Base-by-base conservation (phyloP, 2,113 vertebrate species). In the Chionis minor region DNA sequence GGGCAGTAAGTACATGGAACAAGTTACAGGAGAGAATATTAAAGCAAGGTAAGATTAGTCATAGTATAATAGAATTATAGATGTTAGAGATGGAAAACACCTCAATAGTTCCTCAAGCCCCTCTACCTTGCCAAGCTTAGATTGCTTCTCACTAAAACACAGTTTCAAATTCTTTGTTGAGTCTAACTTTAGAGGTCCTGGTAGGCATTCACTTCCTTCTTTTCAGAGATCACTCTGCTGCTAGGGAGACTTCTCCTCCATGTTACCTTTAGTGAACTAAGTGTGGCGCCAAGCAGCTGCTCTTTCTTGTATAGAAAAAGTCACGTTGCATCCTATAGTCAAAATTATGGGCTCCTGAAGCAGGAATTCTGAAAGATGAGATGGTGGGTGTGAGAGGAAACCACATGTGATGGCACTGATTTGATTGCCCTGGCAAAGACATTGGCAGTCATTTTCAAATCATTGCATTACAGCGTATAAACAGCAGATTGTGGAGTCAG, bases 41-140 rank as follows among this genome's bases (percentile, higher is more conserved):
- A 77, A 56, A 92, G 28, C 42, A 90, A 78, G 59, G 59, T 84
- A 45, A 95, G 62, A 80, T 94, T 73, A 94, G 58, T 94, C 92
- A 92, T 10, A 8, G 32, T 17, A 28, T 58, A 95, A 85, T 20
- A 73, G 86, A 92, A 94, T 85, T 42, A 67, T 0, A 70, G 16
- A 58, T 13, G 15, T 28, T n/a, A 78, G 69, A 84, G 49, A 42
- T 55, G 40, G 82, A 86, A 93, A 81, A 74, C 42, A 83, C 38
- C 38, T 40, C 3, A 35, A 44, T 14, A 33, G 52, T 32, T 82
- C 42, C 47, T 40, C 38, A 72, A n/a, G 22, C 1, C 10, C 13
- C 10, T 74, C 28, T 83, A 32, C 4, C 13, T 75, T 86, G 30
- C 30, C 52, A 85, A 65, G 20, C 7, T 35, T 42, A 24, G 27